Conservation (phyloP, 2,888 invertebrate genomes). For the Eueremaeus valkanovi region DNA sequence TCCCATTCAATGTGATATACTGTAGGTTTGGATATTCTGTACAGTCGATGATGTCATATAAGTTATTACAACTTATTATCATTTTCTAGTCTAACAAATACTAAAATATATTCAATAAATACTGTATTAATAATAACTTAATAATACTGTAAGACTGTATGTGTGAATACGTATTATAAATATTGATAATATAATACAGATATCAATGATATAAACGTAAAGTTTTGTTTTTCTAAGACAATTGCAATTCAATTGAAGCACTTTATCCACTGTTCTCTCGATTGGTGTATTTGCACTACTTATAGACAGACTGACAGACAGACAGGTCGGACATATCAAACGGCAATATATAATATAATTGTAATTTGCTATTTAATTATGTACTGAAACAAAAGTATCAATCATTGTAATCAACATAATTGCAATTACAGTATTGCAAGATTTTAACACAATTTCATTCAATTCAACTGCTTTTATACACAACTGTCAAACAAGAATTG, state of each 20-base stretch:
- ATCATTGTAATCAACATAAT: background rate
- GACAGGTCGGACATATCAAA: constrained; percentile 27
- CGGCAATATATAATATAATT: background rate
- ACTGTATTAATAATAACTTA: background rate
- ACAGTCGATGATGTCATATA: constrained; percentile 2
- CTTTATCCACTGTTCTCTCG: background rate
- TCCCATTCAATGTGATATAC: constrained; percentile 1
- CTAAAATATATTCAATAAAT: background rate
- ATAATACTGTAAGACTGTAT: background rate
- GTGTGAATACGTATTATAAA: too few relatives aligned
- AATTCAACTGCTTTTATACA: background rate
- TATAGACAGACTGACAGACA: background rate
- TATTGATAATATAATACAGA: too few relatives aligned
- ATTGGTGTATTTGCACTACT: background rate
- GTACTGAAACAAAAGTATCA: constrained; percentile 11
- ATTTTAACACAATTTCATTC: background rate
- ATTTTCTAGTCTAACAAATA: background rate
- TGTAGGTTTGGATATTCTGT: background rate
- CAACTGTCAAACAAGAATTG: background rate
- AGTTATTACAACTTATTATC: background rate
- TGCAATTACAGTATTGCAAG: too few relatives aligned
- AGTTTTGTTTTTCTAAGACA: background rate
- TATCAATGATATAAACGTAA: background rate
- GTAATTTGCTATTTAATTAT: constrained; percentile 9
- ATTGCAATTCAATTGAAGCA: background rate